Evolutionary conservation across 2,888 invertebrate species (phyloP).

Genomic region (Macaria liturata): DNA sequence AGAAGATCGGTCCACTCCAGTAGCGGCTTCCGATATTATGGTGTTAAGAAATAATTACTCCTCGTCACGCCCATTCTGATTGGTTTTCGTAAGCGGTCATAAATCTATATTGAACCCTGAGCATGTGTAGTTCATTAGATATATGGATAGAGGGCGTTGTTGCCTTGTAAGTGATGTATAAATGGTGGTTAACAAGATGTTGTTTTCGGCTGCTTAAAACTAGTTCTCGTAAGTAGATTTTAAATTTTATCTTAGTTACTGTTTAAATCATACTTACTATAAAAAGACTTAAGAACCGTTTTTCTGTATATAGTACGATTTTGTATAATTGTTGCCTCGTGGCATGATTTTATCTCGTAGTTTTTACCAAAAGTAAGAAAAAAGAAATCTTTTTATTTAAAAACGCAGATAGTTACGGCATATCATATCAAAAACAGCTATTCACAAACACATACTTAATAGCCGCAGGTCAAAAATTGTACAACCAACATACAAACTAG

Average conservation of each 20-base stretch:
- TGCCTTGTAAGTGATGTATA: conserved; percentile 41
- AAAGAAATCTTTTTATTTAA: no score
- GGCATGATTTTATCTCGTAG: no score
- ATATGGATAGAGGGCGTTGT: conserved; percentile 58
- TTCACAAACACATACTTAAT: not conserved
- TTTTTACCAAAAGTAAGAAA: no score
- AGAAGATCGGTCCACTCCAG: conserved; percentile 47
- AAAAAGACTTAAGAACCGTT: no score
- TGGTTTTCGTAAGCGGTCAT: conserved; percentile 75
- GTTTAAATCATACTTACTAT: no score
- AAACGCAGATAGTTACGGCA: no score
- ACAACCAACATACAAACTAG: conserved; percentile 8
- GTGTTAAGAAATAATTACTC: conserved; percentile 81
- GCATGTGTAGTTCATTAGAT: conserved; percentile 66
- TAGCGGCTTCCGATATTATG: conserved; percentile 68
- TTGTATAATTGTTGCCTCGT: no score
- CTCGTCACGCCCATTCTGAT: conserved; percentile 73
- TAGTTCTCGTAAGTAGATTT: no score
- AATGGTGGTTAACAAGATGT: conserved; percentile 34
- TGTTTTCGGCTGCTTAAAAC: conserved; percentile 16
- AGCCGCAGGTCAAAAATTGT: conserved; percentile 8
- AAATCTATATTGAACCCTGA: conserved; percentile 67
- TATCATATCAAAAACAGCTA: no score
- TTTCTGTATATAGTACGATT: no score
- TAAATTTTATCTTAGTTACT: no score